phyloP scores from a whole-genome alignment of 2,113 vertebrate species.

The Leptobrachium ailaonicum region DNA sequence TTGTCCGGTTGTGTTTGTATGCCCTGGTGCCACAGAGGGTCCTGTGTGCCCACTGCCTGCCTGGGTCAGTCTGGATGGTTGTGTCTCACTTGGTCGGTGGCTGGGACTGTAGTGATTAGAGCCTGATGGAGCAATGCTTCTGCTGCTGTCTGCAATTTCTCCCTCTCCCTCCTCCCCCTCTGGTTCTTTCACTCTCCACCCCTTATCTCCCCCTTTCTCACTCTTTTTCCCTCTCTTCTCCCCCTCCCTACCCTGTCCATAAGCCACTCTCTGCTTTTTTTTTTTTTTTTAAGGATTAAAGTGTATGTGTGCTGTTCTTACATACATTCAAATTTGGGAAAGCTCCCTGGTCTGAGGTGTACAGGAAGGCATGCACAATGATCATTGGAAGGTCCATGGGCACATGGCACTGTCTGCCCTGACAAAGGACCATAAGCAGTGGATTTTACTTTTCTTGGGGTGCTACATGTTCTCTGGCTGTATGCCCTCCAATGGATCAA shows the following conservation, averaged over 20 bases:
- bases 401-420: background rate
- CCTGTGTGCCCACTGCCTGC: slow-evolving; percentile 21
- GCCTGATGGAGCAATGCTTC: background rate
- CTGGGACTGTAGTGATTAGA: slow-evolving; percentile 45
- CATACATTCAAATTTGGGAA: slow-evolving; percentile 38
- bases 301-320: slow-evolving; percentile 31
- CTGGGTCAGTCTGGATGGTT: slow-evolving; percentile 24
- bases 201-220: background rate
- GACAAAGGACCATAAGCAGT: background rate
- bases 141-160: slow-evolving; percentile 9
- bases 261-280: background rate
- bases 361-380: slow-evolving; percentile 4
- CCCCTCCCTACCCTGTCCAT: background rate
- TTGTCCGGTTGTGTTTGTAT: slow-evolving; percentile 34
- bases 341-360: slow-evolving; percentile 15
- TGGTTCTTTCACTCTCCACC: slow-evolving; percentile 4
- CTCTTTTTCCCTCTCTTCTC: slow-evolving; percentile 4
- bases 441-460: slow-evolving; percentile 15
- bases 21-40: slow-evolving; percentile 32
- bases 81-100: slow-evolving; percentile 41
- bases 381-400: background rate
- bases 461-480: background rate
- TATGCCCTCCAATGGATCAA: background rate
- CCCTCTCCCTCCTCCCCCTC: slow-evolving; percentile 22
- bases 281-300: slow-evolving; percentile 44